Evolutionary conservation across 2,113 vertebrate genomes (phyloP).

Genomic region (Chloebia gouldiae): DNA sequence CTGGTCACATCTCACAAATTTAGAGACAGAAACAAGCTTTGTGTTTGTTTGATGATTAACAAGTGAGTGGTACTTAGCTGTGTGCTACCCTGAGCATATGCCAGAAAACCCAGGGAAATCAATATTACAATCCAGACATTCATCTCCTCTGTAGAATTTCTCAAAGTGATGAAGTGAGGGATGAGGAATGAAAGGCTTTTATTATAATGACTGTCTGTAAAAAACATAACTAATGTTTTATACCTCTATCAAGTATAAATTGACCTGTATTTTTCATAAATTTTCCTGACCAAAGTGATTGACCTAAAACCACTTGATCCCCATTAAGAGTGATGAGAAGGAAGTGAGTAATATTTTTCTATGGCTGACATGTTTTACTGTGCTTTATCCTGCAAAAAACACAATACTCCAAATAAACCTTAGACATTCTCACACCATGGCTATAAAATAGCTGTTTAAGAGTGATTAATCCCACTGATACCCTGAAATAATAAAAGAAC

Average conservation of each 20-base stretch:
- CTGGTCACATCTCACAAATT: background rate
- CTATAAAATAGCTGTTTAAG: background rate
- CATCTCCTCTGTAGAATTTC: background rate
- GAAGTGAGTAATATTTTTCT: constrained; percentile 26
- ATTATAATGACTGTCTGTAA: background rate
- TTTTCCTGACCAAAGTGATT: background rate
- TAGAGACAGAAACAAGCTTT: background rate
- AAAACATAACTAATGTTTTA: too few species aligned
- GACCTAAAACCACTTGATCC: background rate
- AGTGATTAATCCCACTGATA: background rate
- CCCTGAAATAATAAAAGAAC: background rate
- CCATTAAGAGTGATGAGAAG: background rate
- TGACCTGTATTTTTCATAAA: background rate
- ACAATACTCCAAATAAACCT: background rate
- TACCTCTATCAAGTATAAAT: background rate
- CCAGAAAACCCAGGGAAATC: background rate
- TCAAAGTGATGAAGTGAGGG: background rate
- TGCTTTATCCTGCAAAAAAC: background rate
- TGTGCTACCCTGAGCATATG: background rate
- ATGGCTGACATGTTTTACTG: background rate
- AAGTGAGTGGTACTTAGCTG: background rate
- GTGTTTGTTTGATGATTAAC: background rate
- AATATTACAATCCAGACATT: background rate
- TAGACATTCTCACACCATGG: background rate
- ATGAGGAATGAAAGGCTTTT: background rate